phyloP scores from a whole-genome alignment of 2,113 vertebrate genomes.

The Ploceus nigricollis region DNA sequence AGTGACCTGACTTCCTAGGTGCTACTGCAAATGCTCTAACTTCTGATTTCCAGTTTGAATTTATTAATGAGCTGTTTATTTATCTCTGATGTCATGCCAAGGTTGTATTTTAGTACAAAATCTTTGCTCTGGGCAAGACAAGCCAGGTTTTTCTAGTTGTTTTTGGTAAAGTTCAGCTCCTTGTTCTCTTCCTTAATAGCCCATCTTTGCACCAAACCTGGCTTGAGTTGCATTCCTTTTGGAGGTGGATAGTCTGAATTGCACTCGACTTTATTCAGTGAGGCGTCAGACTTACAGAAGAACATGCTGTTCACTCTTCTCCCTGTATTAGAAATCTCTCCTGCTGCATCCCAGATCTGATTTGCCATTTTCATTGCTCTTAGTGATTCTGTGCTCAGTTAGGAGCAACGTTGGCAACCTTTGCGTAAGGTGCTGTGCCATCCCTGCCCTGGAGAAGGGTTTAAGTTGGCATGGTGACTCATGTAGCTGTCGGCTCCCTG shows the following conservation, averaged over 20 bases:
- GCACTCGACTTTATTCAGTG: neutral
- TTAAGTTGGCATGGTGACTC: neutral
- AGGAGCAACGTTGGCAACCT: neutral
- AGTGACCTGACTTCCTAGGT: neutral
- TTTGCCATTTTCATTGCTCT: neutral
- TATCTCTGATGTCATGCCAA: neutral
- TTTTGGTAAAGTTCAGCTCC: neutral
- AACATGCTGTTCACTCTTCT: neutral
- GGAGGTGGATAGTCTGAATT: neutral
- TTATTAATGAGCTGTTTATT: neutral
- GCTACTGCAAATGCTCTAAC: neutral
- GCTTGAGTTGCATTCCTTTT: neutral
- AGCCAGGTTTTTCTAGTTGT: neutral
- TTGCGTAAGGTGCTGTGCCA: neutral
- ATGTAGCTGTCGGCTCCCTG: neutral
- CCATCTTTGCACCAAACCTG: neutral
- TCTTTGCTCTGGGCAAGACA: neutral
- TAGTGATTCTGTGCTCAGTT: neutral
- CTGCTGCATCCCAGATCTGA: neutral
- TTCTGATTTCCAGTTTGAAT: neutral
- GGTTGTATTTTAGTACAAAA: neutral
- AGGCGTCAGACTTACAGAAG: neutral
- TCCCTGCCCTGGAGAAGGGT: neutral
- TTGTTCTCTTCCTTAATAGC: neutral
- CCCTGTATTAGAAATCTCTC: neutral